Evolutionary conservation across 92 coral and sea anemone genomes (phyloP).

Genomic region (Actinernus sp.): DNA sequence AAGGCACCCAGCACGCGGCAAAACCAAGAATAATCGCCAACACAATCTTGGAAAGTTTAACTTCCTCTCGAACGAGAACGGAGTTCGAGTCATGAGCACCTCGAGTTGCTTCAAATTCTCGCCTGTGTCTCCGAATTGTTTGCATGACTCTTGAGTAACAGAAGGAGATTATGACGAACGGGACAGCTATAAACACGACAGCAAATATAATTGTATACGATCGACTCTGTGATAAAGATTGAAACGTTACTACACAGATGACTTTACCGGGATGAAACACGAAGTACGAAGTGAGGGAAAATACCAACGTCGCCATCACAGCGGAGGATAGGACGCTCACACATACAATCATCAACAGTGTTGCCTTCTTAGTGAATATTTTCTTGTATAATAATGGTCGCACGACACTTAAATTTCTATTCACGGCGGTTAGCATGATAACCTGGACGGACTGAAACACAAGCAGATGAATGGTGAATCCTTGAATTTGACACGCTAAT

Average conservation of each 20-base stretch:
- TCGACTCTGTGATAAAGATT: constrained; percentile 25
- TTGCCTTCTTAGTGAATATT: constrained; percentile 61
- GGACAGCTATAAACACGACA: constrained; percentile 65
- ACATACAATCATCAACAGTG: constrained; percentile 52
- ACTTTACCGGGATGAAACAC: constrained; percentile 86
- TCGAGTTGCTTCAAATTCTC: constrained; percentile 65
- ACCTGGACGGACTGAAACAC: constrained; percentile 86
- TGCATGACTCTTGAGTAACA: constrained; percentile 71
- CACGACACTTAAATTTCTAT: constrained; percentile 75
- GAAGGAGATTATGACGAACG: constrained; percentile 55
- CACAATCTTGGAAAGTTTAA: constrained; percentile 73
- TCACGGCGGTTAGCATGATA: constrained; percentile 76
- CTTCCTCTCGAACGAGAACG: constrained; percentile 73
- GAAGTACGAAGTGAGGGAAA: constrained; percentile 45
- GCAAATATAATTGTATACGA: constrained; percentile 61
- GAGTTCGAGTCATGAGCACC: constrained; percentile 74
- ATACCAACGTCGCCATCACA: constrained; percentile 57
- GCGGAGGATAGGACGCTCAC: constrained; percentile 52
- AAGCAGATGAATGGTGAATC: constrained; percentile 62
- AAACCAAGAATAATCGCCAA: constrained; percentile 79
- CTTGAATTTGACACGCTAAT: constrained; percentile 81
- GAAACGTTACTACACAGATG: constrained; percentile 72
- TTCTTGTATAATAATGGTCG: constrained; percentile 66
- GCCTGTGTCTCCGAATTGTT: constrained; percentile 62
- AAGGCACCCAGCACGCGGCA: constrained; percentile 81